A percentile compares a stretch with the other conserved stretches of the same genome.
Evolutionary conservation across 2,113 vertebrate species (phyloP).

Genomic region (Ceyx cyanopectus): DNA sequence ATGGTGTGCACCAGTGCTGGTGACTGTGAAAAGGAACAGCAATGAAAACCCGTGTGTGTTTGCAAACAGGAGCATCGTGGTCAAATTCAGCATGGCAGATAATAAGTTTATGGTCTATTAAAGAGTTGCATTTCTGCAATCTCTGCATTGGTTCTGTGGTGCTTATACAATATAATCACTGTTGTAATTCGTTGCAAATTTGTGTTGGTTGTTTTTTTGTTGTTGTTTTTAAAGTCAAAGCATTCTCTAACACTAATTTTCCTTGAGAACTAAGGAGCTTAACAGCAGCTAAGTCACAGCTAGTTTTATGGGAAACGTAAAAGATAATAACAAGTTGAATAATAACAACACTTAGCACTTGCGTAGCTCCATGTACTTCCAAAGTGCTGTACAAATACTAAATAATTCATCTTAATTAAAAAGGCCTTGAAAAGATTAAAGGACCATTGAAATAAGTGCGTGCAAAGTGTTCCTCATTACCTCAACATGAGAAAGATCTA

Average conservation of each 20-base stretch:
- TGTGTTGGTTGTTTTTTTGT: too few species aligned
- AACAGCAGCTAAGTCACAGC: constrained; percentile 67
- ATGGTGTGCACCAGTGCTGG: background rate
- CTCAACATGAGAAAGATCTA: background rate
- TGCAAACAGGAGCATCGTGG: background rate
- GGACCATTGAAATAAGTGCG: background rate
- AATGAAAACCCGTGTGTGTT: background rate
- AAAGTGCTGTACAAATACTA: background rate
- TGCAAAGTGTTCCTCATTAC: background rate
- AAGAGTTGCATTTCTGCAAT: background rate
- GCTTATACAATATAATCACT: background rate
- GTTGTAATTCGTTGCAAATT: background rate
- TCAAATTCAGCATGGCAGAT: background rate
- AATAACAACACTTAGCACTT: background rate
- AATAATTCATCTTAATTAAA: constrained; percentile 57
- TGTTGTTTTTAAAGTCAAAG: background rate
- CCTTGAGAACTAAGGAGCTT: constrained; percentile 65
- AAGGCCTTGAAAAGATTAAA: constrained; percentile 50
- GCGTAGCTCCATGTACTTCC: background rate
- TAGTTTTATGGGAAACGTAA: constrained; percentile 71
- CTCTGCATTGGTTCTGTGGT: background rate
- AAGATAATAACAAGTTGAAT: constrained; percentile 65
- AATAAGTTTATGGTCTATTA: background rate
- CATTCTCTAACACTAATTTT: constrained; percentile 52
- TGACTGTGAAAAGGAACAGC: background rate